phyloP scores from a whole-genome alignment of 2,113 vertebrate species.

The Sporophila hypoxantha region DNA sequence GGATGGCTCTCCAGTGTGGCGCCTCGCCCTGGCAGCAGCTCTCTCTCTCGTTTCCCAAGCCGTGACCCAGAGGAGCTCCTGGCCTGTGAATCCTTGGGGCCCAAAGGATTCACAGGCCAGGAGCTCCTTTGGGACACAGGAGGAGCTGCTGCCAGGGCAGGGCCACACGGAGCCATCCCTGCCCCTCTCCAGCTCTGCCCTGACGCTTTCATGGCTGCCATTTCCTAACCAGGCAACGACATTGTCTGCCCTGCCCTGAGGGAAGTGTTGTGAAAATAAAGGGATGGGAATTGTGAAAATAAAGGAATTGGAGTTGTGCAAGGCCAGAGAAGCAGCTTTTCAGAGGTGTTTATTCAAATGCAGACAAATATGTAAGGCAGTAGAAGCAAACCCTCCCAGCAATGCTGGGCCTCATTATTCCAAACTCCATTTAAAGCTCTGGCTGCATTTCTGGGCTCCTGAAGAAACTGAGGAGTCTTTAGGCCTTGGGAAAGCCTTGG shows the following conservation, averaged over 20 bases:
- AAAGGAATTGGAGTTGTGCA: conserved; percentile 28
- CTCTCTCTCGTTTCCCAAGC: no score
- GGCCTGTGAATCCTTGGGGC: no score
- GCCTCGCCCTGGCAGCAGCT: no score
- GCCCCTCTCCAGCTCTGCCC: not conserved
- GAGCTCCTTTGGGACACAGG: not conserved
- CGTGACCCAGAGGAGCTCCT: no score
- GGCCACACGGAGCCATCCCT: not conserved
- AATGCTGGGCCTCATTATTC: not conserved
- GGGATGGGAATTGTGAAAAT: not conserved
- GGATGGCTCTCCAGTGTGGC: no score
- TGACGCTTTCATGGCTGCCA: conserved; percentile 1
- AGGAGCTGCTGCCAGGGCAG: not conserved
- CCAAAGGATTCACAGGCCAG: not conserved
- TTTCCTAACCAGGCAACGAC: conserved; percentile 6
- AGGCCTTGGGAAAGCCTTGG: not conserved
- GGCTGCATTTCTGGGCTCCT: not conserved
- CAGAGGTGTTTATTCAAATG: conserved; percentile 49
- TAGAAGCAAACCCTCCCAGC: conserved; percentile 1
- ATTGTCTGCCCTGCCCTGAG: conserved; percentile 17
- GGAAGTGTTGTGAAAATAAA: conserved; percentile 43
- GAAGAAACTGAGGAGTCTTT: not conserved
- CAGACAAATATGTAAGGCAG: conserved; percentile 1
- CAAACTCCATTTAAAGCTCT: not conserved
- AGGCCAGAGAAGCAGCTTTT: conserved; percentile 20